Evolutionary conservation across 1,140 invertebrate species (phyloP), one percentile per base, ranked within the genome.

Genomic region (Listronotus oregonensis): DNA sequence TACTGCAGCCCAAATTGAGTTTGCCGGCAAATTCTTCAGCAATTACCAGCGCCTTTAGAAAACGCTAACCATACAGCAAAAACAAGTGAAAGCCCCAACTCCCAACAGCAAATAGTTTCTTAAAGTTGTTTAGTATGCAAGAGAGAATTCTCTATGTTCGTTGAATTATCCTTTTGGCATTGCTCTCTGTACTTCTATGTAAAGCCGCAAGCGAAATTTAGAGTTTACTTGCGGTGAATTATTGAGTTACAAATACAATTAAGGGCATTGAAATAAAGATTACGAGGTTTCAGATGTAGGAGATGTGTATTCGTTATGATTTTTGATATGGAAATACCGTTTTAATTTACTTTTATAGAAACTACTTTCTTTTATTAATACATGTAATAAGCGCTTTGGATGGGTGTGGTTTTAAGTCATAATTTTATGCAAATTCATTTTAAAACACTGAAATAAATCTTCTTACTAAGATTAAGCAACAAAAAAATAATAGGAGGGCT

Each of bases 1-100:
- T 58, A 47, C 63, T 58, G 63, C 63, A 65, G 52, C 50, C 21
- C 63, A 65, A 65, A 65, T 65, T 57, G 49, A 65, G 63, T 65
- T 65, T 65, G 52, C 63, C 54, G 39, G 63, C 63, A 58, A 65
- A 65, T 64, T 64, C 62, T 64, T 64, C 51, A 46, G 62, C 62
- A 64, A 64, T 65, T 65, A 65, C 60, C 44, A 58, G 15, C 62
- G 62, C 63, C 54, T 56, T 65, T 56, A 49, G 52, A 57, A 65
- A 65, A 57, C 47, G 37, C 63, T 65, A 58, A 65, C 60, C 60
- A 63, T 63, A 63, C 39, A 63, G 60, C 40, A 63, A 63, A 54
- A 63, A 63, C 60, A 52, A 42, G 47, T 18, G n/a, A 27, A 39
- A 27, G 18, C 9, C 34, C 14, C 34, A 50, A 32, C 17, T 34